Evolutionary conservation across 2,797 vertebrate genomes (phyloP), one percentile per base, ranked within the genome.

Genomic region (Falco columbarius): DNA sequence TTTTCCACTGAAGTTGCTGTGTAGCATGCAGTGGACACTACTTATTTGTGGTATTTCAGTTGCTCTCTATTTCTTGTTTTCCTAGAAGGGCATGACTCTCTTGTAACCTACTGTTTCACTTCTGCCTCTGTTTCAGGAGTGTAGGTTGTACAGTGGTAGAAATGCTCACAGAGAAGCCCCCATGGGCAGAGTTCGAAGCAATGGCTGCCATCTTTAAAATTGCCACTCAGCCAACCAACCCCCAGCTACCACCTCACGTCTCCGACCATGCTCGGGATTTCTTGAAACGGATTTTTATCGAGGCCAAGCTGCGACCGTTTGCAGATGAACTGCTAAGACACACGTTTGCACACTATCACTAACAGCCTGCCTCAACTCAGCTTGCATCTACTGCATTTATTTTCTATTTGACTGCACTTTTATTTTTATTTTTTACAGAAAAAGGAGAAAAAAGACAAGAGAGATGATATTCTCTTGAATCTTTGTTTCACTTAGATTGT

Each of bases 181-280:
- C 99, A 0, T 99, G 99, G 99, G 99, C 99, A 1, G 99, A 99
- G 97, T 99, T 99, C 3, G 99, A 99, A 98, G 99, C 99, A 67
- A 99, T 99, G 99, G 99, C 99, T 46, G 99, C 99, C 98, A 99
- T 99, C 98, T 99, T 99, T 97, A 99, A 99, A 98, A 99, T 99
- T 10, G 99, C 99, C 97, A 99, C 99, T 23, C 99, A 99, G 98
- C 99, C 99, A 94, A 99, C 99, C 81, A 99, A 99, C 97, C 99
- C 99, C 7, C 98, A 99, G 95, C 98, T 99, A 73, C 99, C 99
- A 24, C 98, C 98, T 76, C 99, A 99, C 26, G 99, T 99, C 96
- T 99, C 99, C 2, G 99, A 99, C 98, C 99, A 99, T 93, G 98
- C 99, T 96, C 98, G 99, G 29, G 99, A 99, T 97, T 99, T 99